Evolutionary conservation across 23 tunicate species (phyloP).

Genomic region (Phallusia fumigata): DNA sequence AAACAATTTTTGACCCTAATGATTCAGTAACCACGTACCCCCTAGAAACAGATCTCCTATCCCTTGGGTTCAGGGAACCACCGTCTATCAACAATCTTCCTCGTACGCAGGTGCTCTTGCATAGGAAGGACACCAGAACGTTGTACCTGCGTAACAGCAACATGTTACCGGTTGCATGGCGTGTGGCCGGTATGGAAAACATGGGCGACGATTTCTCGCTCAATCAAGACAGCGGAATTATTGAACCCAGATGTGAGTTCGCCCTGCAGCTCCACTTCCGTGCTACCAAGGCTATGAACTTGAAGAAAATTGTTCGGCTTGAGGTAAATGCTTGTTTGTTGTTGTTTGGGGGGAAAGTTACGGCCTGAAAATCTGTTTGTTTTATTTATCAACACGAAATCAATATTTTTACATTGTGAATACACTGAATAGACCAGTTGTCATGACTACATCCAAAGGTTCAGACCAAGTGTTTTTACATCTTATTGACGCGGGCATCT

Average conservation of each 20-base stretch:
- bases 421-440: no score
- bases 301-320: conserved; percentile 81
- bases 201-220: conserved; percentile 97
- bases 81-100: no score
- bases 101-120: conserved; percentile 67
- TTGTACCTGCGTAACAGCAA: conserved; percentile 88
- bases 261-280: conserved; percentile 85
- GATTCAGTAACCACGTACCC: no score
- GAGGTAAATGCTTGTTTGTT: conserved; percentile 46
- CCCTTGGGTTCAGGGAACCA: no score
- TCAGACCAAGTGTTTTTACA: no score
- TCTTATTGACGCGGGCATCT: no score
- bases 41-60: no score
- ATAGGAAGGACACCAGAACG: conserved; percentile 78
- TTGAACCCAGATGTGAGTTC: conserved; percentile 73
- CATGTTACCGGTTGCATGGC: conserved; percentile 91
- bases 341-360: background rate
- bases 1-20: no score
- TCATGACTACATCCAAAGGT: no score
- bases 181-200: conserved; percentile 96
- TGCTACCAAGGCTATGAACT: conserved; percentile 88
- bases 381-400: no score
- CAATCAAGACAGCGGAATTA: conserved; percentile 76
- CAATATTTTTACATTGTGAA: no score
- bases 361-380: no score